These are phyloP conservation scores for Coccyzus lansbergi DNA, from an alignment of 2,797 vertebrate genomes.

Conservation along the genomic window DNA sequence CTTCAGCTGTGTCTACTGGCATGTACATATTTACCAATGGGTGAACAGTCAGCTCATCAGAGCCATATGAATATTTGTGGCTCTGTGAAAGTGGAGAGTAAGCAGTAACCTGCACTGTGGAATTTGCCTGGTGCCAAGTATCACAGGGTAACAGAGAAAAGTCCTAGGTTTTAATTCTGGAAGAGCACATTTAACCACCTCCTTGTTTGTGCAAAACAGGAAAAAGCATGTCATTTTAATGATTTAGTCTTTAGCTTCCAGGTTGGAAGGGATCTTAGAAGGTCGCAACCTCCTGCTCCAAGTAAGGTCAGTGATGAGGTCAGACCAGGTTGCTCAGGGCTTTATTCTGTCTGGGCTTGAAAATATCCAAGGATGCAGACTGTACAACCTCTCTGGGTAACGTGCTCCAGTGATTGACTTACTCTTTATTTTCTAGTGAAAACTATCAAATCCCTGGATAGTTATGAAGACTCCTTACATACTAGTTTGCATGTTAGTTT, in stretches of 20 bases:
- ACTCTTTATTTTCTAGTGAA: background rate
- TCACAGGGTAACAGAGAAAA: background rate
- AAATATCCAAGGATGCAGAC: background rate
- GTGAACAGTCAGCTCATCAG: background rate
- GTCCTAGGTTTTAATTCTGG: background rate
- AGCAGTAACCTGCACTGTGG: background rate
- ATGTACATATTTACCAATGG: background rate
- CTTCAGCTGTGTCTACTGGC: background rate
- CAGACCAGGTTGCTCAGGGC: background rate
- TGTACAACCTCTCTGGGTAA: background rate
- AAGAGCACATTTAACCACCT: background rate
- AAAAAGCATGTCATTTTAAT: background rate
- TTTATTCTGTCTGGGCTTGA: background rate
- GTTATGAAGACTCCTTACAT: background rate
- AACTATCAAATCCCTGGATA: background rate
- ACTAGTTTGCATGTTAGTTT: background rate
- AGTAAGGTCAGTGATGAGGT: background rate
- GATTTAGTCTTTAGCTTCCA: background rate
- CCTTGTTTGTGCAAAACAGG: background rate
- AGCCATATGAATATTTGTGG: background rate
- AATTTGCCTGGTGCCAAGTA: background rate
- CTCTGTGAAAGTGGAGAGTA: background rate
- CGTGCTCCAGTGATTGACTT: background rate
- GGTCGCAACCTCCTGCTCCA: background rate
- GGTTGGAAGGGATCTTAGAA: background rate